Percentiles rank a stretch among this genome's conserved stretches.
phyloP scores from a whole-genome alignment of 2,113 vertebrate genomes.

The Gorsachius goisagi region DNA sequence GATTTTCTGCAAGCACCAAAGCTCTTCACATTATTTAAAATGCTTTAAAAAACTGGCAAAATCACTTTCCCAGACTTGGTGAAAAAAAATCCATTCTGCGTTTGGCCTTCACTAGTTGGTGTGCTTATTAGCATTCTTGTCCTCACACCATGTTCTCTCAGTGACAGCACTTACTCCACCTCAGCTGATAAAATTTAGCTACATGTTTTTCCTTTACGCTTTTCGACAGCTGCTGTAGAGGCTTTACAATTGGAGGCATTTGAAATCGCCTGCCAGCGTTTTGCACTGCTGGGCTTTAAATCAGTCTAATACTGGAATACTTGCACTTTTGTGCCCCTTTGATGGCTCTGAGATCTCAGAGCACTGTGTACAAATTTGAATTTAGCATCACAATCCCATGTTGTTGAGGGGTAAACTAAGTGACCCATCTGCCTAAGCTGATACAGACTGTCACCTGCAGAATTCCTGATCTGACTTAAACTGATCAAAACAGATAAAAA shows the following conservation, averaged over 20 bases:
- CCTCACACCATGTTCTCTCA: background rate
- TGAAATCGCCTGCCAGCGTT: background rate
- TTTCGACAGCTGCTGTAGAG: background rate
- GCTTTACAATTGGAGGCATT: background rate
- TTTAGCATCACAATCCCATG: background rate
- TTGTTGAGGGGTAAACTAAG: background rate
- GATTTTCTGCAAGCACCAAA: background rate
- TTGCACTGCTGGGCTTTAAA: background rate
- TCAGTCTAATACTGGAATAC: background rate
- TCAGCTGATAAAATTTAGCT: slow-evolving; percentile 4
- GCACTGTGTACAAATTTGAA: background rate
- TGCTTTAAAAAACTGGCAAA: background rate
- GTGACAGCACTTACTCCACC: background rate
- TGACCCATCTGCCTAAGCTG: background rate
- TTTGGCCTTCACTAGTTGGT: background rate
- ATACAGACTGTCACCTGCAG: background rate
- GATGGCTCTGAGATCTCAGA: background rate
- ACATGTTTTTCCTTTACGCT: background rate
- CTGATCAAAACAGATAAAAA: background rate
- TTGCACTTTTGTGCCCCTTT: background rate
- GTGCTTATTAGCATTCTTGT: background rate
- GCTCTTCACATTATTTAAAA: background rate
- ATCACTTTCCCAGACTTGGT: background rate
- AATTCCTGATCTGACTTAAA: background rate
- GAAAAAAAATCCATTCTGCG: background rate